Percentiles rank a stretch among this genome's conserved stretches.
These are phyloP conservation scores for Onychomys leucogaster DNA, from an alignment of 2,797 vertebrate species.

Conservation along the genomic window DNA sequence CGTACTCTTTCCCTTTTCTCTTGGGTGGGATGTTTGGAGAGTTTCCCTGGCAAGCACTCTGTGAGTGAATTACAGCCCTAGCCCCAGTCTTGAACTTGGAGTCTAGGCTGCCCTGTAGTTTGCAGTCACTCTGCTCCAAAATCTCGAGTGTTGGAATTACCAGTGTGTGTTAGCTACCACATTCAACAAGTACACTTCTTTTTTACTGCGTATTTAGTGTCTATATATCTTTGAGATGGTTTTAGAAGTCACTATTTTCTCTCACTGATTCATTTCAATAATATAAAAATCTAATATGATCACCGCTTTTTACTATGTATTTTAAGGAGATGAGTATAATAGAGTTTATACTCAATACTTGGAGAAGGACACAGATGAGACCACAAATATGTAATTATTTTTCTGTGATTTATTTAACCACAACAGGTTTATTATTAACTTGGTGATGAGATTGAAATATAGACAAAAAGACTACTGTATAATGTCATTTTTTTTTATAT, in stretches of 20 bases:
- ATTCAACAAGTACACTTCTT: neutral
- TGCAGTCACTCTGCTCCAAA: neutral
- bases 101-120: neutral
- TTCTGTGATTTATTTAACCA: neutral
- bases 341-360: neutral
- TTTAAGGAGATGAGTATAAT: neutral
- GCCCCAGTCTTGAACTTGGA: neutral
- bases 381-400: neutral
- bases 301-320: neutral
- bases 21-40: neutral
- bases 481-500: neutral
- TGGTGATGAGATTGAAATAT: constrained; percentile 11
- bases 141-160: neutral
- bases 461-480: neutral
- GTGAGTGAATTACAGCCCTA: neutral
- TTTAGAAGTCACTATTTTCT: neutral
- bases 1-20: neutral
- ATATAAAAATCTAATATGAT: neutral
- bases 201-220: neutral
- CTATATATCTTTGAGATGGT: neutral
- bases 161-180: neutral
- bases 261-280: constrained; percentile 16
- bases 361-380: neutral
- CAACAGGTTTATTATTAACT: neutral
- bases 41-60: neutral